Evolutionary conservation across 2,888 invertebrate species (phyloP), one percentile per base, ranked within the genome.

Genomic region (Drosophila colorata): DNA sequence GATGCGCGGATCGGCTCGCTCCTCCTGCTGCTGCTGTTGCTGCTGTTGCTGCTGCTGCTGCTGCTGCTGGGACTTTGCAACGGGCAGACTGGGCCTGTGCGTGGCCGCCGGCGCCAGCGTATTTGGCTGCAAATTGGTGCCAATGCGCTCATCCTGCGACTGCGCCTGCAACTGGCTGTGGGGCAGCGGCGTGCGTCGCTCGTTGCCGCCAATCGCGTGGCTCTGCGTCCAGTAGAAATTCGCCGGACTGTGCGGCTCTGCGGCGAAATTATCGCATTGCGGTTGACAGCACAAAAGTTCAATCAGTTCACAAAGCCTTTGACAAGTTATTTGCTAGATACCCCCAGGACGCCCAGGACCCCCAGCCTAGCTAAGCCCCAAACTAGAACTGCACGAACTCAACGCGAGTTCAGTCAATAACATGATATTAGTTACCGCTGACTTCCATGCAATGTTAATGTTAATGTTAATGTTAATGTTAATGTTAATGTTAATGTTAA

Each of bases 201-300:
- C 90, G 68, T 90, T 90, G 88, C 94, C 94, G 75, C 95, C 95
- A 91, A 96, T 94, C 78, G 95, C 95, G 93, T 96, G 96, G 93
- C 96, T 96, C 91, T 95, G 95, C 78, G 95, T 94, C 92, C 95
- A 95, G 93, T 95, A 96, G 94, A 95, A 96, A 73, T 91, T 92
- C 20, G 91, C 87, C 56, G 91, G 89, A 72, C 89, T 89, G 57
- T 90, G 88, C 60, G 91, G 92, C 69, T 92, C 92, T 91, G 69
- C 40, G 51, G 61, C 61, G 20, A 14, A 25, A 60, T 61, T 16
- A 52, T 46, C 23, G 38, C 51, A 48, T 25, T 44, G 56, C 68
- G 44, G 57, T 51, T 61, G 38, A 44, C 60, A 49, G 55, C 67
- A 73, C 65, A 78, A 80, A 59, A 76, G 66, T 75, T 72, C 68